Base-by-base conservation (phyloP, 2,797 vertebrate genomes). In the Sebastes variabilis region DNA sequence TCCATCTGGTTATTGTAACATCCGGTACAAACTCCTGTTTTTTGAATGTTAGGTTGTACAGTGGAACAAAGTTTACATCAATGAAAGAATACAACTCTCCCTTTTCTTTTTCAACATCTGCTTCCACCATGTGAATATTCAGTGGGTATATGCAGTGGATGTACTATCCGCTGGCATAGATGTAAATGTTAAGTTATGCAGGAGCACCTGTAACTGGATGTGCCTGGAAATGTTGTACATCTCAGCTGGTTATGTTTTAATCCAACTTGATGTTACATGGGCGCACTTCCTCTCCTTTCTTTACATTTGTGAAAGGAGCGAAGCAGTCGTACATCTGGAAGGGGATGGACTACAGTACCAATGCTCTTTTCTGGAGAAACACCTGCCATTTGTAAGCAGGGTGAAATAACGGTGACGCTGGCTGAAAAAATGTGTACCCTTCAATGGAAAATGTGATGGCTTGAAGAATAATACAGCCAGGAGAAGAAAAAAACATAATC, bases 131-230 rank as follows among this genome's bases (percentile, higher is more conserved):
- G 25, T 80, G 30, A 87, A 70, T 80, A 83, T 81, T 84, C 36
- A 75, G 36, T 29, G 30, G 66, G 34, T 72, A 13, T 62, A 70
- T 56, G 8, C 9, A 30, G 18, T 77, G 42, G 61, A 59, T 74
- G 34, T 72, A 83, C 69, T 71, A 66, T 84, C 55, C 22, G 55
- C 72, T 88, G 75, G 76, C 68, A 84, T 65, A 74, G 60, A 82
- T 73, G 67, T 80, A 79, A 81, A 88, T 91, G 70, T 87, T 75
- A 90, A 84, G 75, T 81, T 76, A 84, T 86, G 77, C 86, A 83
- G 65, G 6, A 77, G 22, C n/a, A 5, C 25, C 14, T 72, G 42
- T 59, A 70, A 80, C 46, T 70, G 65, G 8, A 76, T 83, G 66
- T 74, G 49, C 22, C 14, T 61, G 67, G 13, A 78, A 80, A 84